Base-by-base conservation (phyloP, 2,797 vertebrate species). In the Crypturellus tataupa region DNA sequence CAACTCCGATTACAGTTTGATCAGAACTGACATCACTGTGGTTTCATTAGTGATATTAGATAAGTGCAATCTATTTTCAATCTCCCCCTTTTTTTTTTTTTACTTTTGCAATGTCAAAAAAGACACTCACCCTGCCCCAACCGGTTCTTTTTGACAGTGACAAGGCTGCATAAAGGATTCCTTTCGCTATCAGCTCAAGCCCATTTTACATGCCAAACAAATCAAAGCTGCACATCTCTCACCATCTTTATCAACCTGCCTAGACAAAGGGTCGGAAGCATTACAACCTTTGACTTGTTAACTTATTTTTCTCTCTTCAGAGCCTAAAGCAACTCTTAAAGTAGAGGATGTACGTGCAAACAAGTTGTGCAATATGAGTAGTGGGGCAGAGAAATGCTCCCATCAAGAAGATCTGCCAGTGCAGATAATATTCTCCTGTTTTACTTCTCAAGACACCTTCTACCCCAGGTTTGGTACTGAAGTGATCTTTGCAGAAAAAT, bases 1-100 rank as follows among this genome's bases (percentile, higher is more conserved):
- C 97, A 97, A 77, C 97, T 97, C 95, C 33, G 68, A 97, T 96
- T 97, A 93, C 87, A 97, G 97, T 93, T 84, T 98, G 97, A 98
- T 97, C 98, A 97, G 97, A 98, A 98, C 90, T 98, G 97, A 98
- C 98, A 97, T 98, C 97, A 98, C 33, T 76, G 97, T 94, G 97
- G 97, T 98, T 98, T 98, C 97, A 98, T 98, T 97, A 98, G 96
- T 51, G 92, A 97, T 97, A 97, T 97, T 97, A 97, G 96, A 97
- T 95, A 90, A 95, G 94, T 84, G 78, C 92, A 95, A 95, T 91
- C 95, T 95, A 94, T 97, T 97, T 97, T 98, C 93, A 93, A 95
- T 94, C 89, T 67, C 79, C 89, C 79, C 89, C 73, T 71, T 93
- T 87, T 95, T 90, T 47, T 92, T 59, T 64, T 82, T 73, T n/a